These are phyloP conservation scores for Mobula birostris DNA, from an alignment of 2,113 vertebrate species.

Conservation along the genomic window DNA sequence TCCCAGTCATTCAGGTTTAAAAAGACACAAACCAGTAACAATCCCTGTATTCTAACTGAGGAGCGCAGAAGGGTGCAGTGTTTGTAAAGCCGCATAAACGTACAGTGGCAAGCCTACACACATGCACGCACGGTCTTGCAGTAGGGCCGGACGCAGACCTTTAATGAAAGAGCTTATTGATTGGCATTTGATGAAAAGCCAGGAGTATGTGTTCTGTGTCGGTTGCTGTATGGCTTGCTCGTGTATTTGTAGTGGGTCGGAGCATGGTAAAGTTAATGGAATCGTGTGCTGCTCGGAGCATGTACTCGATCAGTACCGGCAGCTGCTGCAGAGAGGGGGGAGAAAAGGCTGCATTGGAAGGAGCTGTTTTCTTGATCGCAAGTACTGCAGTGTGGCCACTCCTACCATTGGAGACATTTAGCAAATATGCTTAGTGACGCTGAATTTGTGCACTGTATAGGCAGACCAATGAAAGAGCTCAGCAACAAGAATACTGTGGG, in stretches of 20 bases:
- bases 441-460: constrained; percentile 45
- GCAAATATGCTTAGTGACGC: constrained; percentile 41
- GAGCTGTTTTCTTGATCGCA: constrained; percentile 58
- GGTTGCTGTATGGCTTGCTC: not conserved
- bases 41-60: constrained; percentile 23
- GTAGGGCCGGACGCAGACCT: not conserved
- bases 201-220: not conserved
- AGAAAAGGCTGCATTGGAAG: constrained; percentile 60
- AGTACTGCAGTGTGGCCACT: constrained; percentile 61
- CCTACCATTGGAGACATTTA: constrained; percentile 50
- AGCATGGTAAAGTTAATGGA: constrained; percentile 20
- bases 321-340: constrained; percentile 44
- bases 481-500: constrained; percentile 43
- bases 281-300: constrained; percentile 16
- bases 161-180: constrained; percentile 24
- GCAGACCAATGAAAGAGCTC: constrained; percentile 43
- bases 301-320: not conserved
- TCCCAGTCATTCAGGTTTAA: constrained; percentile 25
- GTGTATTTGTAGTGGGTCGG: not conserved
- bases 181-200: constrained; percentile 17
- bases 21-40: not conserved
- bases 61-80: constrained; percentile 20
- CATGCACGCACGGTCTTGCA: not conserved
- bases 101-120: not conserved
- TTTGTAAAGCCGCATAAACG: not conserved